Evolutionary conservation across 2,888 invertebrate genomes (phyloP).

Genomic region (Catocala fraxini): DNA sequence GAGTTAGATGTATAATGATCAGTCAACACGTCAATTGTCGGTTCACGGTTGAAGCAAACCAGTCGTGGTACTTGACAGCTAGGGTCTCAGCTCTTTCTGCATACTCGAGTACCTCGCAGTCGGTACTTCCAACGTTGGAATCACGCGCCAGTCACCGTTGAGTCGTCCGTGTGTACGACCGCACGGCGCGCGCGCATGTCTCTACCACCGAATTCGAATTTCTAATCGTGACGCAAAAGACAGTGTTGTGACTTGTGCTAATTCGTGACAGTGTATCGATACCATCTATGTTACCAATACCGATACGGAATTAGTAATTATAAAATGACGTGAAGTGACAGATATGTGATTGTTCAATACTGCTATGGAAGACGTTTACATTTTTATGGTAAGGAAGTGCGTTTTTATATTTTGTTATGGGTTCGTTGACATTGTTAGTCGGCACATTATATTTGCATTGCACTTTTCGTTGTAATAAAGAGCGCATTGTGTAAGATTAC

Average conservation of each 20-base stretch:
- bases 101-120: slow-evolving; percentile 35
- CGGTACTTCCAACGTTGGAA: slow-evolving; percentile 34
- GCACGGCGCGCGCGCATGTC: slow-evolving; percentile 62
- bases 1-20: slow-evolving; percentile 53
- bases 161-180: slow-evolving; percentile 64
- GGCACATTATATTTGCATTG: slow-evolving; percentile 29
- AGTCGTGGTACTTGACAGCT: slow-evolving; percentile 71
- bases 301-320: slow-evolving; percentile 39
- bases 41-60: slow-evolving; percentile 71
- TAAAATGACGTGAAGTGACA: slow-evolving; percentile 66
- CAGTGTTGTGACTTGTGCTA: slow-evolving; percentile 69
- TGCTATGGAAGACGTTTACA: slow-evolving; percentile 64
- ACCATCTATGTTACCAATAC: slow-evolving; percentile 56
- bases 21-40: slow-evolving; percentile 67
- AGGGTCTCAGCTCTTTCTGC: slow-evolving; percentile 57
- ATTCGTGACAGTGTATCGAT: slow-evolving; percentile 61
- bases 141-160: slow-evolving; percentile 73
- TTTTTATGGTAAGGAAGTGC: slow-evolving; percentile 75
- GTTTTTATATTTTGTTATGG: slow-evolving; percentile 56
- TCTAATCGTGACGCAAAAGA: slow-evolving; percentile 66
- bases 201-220: slow-evolving; percentile 53
- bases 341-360: slow-evolving; percentile 74
- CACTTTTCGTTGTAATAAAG: slow-evolving; percentile 16
- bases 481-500: slow-evolving; percentile 9
- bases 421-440: slow-evolving; percentile 54